Evolutionary conservation across 1,140 invertebrate genomes (phyloP).

Genomic region (Chlorops oryzae): DNA sequence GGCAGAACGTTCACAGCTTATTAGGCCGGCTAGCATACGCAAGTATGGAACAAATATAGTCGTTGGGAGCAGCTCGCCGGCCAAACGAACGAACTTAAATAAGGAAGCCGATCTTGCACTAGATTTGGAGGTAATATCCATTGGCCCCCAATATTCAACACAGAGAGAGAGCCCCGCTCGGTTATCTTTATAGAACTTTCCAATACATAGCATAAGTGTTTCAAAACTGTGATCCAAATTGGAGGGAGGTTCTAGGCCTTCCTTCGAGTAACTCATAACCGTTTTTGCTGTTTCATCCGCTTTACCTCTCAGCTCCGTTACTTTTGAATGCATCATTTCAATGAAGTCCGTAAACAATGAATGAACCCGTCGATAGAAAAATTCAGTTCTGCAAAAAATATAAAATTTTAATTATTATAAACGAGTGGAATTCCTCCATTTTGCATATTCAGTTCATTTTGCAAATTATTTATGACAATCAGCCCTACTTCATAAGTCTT

Average conservation of each 20-base stretch:
- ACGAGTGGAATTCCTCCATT: too few relatives aligned
- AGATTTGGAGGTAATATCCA: slow-evolving; percentile 46
- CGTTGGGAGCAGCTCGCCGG: slow-evolving; percentile 79
- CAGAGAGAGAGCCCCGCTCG: slow-evolving; percentile 63
- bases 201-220: slow-evolving; percentile 70
- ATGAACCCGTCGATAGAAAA: slow-evolving; percentile 79
- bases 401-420: too few relatives aligned
- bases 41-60: slow-evolving; percentile 82
- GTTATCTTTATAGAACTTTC: slow-evolving; percentile 72
- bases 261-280: slow-evolving; percentile 69
- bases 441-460: too few relatives aligned
- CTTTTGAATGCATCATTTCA: slow-evolving; percentile 84
- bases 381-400: slow-evolving; percentile 47
- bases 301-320: slow-evolving; percentile 64
- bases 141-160: slow-evolving; percentile 77
- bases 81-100: slow-evolving; percentile 84
- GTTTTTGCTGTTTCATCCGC: slow-evolving; percentile 86
- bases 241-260: slow-evolving; percentile 73
- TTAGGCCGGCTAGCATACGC: slow-evolving; percentile 77
- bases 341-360: slow-evolving; percentile 88
- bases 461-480: too few relatives aligned
- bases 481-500: too few relatives aligned
- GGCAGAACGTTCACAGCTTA: slow-evolving; percentile 65
- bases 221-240: slow-evolving; percentile 77
- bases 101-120: slow-evolving; percentile 66